Percentiles rank a stretch among this genome's conserved stretches.
Conservation (phyloP, 2,113 vertebrate species). For the Cygnus atratus region DNA sequence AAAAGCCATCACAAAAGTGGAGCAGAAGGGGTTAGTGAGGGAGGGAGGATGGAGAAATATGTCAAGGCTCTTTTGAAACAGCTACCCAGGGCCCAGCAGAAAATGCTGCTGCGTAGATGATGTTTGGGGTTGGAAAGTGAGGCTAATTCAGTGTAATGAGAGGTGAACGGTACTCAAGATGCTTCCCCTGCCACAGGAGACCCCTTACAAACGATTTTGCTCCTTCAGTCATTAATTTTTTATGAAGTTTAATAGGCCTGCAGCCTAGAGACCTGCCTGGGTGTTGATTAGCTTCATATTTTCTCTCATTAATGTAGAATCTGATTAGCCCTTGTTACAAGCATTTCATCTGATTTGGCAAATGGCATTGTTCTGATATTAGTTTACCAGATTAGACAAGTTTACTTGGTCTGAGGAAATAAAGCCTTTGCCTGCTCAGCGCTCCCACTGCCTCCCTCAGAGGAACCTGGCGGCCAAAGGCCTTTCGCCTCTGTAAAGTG, state of each 20-base stretch:
- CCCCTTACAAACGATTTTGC: conserved; percentile 84
- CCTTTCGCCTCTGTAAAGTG: background rate
- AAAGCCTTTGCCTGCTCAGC: background rate
- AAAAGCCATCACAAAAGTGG: background rate
- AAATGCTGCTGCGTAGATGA: conserved; percentile 46
- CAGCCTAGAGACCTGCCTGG: conserved; percentile 84
- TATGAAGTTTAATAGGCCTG: conserved; percentile 90
- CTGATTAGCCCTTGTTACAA: conserved; percentile 86
- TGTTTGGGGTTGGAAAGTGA: conserved; percentile 71
- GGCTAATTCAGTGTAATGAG: conserved; percentile 72
- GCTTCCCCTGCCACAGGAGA: conserved; percentile 78
- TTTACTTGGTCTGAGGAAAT: conserved; percentile 23
- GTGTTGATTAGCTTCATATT: conserved; percentile 87
- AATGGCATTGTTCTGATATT: conserved; percentile 59
- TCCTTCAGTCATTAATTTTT: conserved; percentile 91
- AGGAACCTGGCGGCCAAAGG: background rate
- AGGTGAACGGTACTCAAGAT: conserved; percentile 73
- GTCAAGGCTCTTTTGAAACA: conserved; percentile 34
- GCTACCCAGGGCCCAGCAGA: conserved; percentile 36
- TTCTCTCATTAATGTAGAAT: conserved; percentile 88
- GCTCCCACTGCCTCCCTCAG: background rate
- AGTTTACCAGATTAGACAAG: conserved; percentile 25
- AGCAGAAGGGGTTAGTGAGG: background rate
- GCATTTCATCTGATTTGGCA: conserved; percentile 72
- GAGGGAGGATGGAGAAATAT: background rate